Evolutionary conservation across 2,888 invertebrate species (phyloP).

Genomic region (Odontomyia ornata): DNA sequence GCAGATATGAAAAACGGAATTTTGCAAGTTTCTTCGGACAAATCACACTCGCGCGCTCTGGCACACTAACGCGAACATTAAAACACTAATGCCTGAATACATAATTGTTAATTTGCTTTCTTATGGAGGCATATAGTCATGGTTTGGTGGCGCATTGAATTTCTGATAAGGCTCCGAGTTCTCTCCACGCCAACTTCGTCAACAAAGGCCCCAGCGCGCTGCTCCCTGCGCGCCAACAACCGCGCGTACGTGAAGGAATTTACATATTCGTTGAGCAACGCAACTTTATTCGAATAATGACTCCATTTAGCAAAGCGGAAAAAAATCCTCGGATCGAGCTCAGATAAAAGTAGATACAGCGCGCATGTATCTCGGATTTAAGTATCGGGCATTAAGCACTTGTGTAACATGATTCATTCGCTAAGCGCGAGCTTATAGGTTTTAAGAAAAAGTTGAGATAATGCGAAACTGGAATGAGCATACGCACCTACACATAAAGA

Average conservation of each 20-base stretch:
- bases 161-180: constrained; percentile 29
- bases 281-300: neutral
- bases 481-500: constrained; percentile 35
- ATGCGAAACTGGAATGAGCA: constrained; percentile 21
- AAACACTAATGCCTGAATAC: constrained; percentile 23
- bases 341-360: neutral
- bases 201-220: constrained; percentile 4
- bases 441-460: constrained; percentile 29
- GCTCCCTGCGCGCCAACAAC: neutral
- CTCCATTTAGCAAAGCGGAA: constrained; percentile 8
- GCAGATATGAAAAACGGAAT: neutral
- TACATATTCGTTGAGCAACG: constrained; percentile 27
- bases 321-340: constrained; percentile 13
- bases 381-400: constrained; percentile 20
- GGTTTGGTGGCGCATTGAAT: constrained; percentile 32
- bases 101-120: constrained; percentile 37
- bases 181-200: neutral
- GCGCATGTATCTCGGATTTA: constrained; percentile 6
- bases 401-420: constrained; percentile 11
- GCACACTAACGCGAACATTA: constrained; percentile 26
- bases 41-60: constrained; percentile 26
- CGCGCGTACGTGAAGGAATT: constrained; percentile 30
- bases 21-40: neutral
- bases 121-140: constrained; percentile 25
- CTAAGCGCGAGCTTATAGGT: constrained; percentile 33